These are phyloP conservation scores for Dicrostonyx torquatus DNA, from an alignment of 2,797 vertebrate species.

Conservation along the genomic window DNA sequence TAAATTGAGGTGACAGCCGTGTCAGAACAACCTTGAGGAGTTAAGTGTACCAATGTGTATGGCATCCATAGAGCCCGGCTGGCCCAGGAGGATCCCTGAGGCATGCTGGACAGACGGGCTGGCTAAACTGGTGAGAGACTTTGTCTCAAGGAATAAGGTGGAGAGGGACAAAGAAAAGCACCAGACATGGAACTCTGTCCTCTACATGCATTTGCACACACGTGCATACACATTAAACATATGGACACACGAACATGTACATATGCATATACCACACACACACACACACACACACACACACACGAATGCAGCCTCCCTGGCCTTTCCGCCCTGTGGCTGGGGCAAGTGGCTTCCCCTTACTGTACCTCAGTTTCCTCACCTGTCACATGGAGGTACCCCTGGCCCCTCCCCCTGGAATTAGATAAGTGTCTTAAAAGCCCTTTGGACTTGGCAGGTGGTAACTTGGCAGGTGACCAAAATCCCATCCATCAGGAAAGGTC, in stretches of 20 bases:
- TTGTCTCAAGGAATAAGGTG: neutral
- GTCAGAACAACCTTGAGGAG: neutral
- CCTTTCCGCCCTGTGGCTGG: neutral
- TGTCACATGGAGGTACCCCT: neutral
- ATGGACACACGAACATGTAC: too few species aligned
- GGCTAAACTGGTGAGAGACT: neutral
- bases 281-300: neutral
- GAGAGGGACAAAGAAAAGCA: neutral
- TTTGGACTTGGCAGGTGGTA: too few species aligned
- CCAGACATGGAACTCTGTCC: neutral
- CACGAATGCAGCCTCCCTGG: neutral
- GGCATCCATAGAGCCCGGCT: neutral
- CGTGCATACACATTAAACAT: neutral
- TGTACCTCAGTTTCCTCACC: neutral
- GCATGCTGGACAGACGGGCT: neutral
- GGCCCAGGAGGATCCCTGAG: neutral
- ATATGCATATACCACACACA: neutral
- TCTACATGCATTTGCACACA: neutral
- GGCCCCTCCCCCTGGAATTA: neutral
- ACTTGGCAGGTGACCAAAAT: neutral
- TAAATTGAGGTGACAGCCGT: neutral
- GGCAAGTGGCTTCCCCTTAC: neutral
- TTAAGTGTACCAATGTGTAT: accelerated
- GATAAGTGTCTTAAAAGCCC: neutral
- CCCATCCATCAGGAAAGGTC: neutral